phyloP scores from a whole-genome alignment of 1,140 invertebrate species.

The Diorhabda elongata region DNA sequence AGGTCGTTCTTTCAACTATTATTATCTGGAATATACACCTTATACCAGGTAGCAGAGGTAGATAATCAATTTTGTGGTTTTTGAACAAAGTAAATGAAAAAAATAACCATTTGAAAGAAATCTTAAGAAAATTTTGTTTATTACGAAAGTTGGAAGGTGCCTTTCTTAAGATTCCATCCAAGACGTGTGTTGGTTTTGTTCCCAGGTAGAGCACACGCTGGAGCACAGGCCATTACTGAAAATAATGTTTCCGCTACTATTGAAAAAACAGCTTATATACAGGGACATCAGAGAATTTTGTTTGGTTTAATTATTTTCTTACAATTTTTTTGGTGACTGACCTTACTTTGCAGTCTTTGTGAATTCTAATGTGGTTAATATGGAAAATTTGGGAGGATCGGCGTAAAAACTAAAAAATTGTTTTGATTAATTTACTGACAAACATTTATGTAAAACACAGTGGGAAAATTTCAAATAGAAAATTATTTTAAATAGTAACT shows the following conservation, averaged over 20 bases:
- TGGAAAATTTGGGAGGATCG: too few relatives aligned
- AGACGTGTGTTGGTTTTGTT: not conserved
- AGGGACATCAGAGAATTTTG: too few relatives aligned
- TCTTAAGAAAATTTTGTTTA: not conserved
- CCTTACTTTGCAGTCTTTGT: too few relatives aligned
- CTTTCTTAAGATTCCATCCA: not conserved
- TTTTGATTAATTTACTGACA: too few relatives aligned
- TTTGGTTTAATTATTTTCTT: too few relatives aligned
- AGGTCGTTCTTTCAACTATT: not conserved
- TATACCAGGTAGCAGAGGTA: not conserved
- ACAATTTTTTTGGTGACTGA: too few relatives aligned
- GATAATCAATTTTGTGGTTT: not conserved
- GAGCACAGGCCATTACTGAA: not conserved
- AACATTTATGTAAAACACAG: too few relatives aligned
- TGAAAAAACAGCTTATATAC: not conserved
- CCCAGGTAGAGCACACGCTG: not conserved
- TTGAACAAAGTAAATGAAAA: constrained; percentile 2
- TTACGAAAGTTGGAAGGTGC: not conserved
- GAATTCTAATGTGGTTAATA: too few relatives aligned
- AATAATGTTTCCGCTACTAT: not conserved
- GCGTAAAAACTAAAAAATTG: too few relatives aligned
- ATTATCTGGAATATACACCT: too few relatives aligned
- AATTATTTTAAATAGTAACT: too few relatives aligned
- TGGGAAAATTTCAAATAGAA: too few relatives aligned
- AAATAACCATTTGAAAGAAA: not conserved